Base-by-base conservation (phyloP, 2,797 vertebrate genomes). In the Poecilia velifera region DNA sequence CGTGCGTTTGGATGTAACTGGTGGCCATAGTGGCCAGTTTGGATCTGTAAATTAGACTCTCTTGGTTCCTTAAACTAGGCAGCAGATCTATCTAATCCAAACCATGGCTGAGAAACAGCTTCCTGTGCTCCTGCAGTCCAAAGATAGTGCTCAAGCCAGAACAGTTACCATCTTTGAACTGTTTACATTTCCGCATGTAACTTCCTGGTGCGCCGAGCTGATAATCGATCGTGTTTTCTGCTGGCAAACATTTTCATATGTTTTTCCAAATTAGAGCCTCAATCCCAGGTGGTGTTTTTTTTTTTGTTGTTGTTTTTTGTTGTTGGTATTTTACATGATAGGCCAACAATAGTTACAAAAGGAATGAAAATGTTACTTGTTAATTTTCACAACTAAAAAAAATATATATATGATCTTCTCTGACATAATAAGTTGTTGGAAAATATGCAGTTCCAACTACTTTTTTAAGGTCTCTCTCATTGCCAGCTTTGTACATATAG, bases 61-160 rank as follows among this genome's bases (percentile, higher is more conserved):
- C 88, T 89, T 90, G 78, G 68, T 89, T 89, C 78, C 75, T 75
- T 75, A 82, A 84, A 75, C 12, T 66, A 47, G 76, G 84, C 49
- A 73, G 71, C 81, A 72, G 46, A 76, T 70, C 57, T 72, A 84
- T 73, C 79, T 72, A 72, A 47, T 75, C 84, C 51, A 91, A 83
- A 70, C 47, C 77, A 71, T 74, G 78, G 76, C 59, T 36, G 47
- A 84, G 76, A 76, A 76, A 82, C 82, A 87, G 77, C 77, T 92
- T 93, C 92, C 92, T 93, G 77, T 62, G 75, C 76, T 73, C 84
- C 91, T 96, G 94, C 87, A 80, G 72, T 68, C 39, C 59, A 76
- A 82, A 94, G 94, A 96, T 95, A 96, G 95, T 83, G 74, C 76
- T 79, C 62, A 55, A 78, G 81, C 88, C 74, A 82, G 85, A 86